These are phyloP conservation scores for Esox niger DNA, from an alignment of 2,113 vertebrate species.

Conservation along the genomic window DNA sequence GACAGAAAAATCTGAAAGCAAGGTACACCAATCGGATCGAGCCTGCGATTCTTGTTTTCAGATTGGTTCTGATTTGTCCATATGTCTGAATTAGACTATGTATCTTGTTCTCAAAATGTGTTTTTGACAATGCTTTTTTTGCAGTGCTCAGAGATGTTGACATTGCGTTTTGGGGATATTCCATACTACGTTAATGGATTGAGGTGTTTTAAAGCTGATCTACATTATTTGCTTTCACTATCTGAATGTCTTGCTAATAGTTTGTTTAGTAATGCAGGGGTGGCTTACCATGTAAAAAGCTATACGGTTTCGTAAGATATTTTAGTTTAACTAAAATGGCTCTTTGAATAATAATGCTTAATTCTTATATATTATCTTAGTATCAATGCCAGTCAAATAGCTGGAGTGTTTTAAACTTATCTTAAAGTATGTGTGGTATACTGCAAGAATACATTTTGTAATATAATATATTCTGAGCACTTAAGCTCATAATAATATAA, in stretches of 20 bases:
- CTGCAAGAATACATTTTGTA: constrained; percentile 28
- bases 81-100: too few relatives aligned
- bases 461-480: constrained; percentile 31
- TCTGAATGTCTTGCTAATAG: neutral
- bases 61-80: too few relatives aligned
- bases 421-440: constrained; percentile 26
- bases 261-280: constrained; percentile 7
- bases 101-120: too few relatives aligned
- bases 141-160: neutral
- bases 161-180: neutral
- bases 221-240: neutral
- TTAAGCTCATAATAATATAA: constrained; percentile 30
- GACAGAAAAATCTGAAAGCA: too few relatives aligned
- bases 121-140: too few relatives aligned
- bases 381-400: constrained; percentile 31
- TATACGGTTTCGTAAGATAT: constrained; percentile 38
- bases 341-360: constrained; percentile 22
- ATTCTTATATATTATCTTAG: constrained; percentile 24
- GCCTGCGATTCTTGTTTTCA: too few relatives aligned
- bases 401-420: constrained; percentile 14
- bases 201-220: neutral
- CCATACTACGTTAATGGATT: neutral
- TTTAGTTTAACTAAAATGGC: constrained; percentile 46
- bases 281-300: constrained; percentile 50
- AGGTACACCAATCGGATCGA: too few relatives aligned